A percentile compares a stretch with the other conserved stretches of the same genome.
These are phyloP conservation scores for Rhagoletis zephyria DNA, from an alignment of 1,140 invertebrate genomes.

Conservation along the genomic window DNA sequence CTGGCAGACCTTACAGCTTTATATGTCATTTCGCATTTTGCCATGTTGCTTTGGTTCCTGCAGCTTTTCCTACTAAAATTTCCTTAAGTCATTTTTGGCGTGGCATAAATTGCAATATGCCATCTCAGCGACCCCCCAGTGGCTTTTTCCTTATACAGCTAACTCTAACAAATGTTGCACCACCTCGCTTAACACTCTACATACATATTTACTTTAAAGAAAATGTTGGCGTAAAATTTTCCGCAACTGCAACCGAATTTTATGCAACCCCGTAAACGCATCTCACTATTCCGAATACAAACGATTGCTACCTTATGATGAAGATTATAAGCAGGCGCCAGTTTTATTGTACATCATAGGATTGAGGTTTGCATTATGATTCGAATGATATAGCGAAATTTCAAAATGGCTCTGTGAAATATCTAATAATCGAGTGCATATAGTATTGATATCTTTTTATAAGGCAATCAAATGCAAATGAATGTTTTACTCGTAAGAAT, in stretches of 20 bases:
- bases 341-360: constrained; percentile 6
- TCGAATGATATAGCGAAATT: too few species aligned
- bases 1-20: neutral
- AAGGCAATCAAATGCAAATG: neutral
- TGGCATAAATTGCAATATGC: constrained; percentile 16
- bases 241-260: neutral
- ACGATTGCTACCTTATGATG: neutral
- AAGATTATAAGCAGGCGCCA: neutral
- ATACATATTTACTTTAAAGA: neutral
- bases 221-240: neutral
- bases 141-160: neutral
- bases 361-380: neutral
- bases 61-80: neutral
- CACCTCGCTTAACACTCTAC: neutral
- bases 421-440: neutral
- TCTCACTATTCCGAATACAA: neutral
- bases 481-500: neutral
- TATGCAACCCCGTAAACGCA: neutral
- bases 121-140: neutral
- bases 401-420: neutral
- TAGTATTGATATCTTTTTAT: neutral
- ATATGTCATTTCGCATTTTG: constrained; percentile 28
- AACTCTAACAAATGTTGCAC: too few species aligned
- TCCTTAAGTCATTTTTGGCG: neutral
- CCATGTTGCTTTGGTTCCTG: neutral